Evolutionary conservation across 2,888 invertebrate species (phyloP).

Genomic region (Halictus quadricinctus): DNA sequence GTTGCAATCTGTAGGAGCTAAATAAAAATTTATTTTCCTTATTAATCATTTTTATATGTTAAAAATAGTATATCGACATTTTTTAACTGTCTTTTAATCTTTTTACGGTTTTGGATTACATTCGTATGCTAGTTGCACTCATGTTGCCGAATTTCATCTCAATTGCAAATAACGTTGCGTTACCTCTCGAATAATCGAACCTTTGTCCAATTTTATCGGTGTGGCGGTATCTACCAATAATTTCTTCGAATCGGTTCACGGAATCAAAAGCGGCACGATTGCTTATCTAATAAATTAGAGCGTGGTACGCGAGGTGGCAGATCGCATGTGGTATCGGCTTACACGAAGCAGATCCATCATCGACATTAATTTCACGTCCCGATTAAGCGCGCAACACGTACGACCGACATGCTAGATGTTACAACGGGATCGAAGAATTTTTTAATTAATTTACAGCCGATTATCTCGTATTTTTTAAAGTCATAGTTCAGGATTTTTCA

Average conservation of each 20-base stretch:
- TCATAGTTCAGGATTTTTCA: too few relatives aligned
- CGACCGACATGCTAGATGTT: neutral
- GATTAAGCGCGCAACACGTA: slow-evolving; percentile 9
- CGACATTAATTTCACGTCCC: slow-evolving; percentile 66
- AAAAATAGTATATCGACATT: too few relatives aligned
- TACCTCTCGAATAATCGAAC: neutral
- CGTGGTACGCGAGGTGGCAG: slow-evolving; percentile 52
- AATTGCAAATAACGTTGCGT: neutral
- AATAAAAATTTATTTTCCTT: too few relatives aligned
- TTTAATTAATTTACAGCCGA: neutral
- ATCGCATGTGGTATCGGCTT: slow-evolving; percentile 69
- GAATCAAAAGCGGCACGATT: slow-evolving; percentile 49
- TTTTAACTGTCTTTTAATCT: too few relatives aligned
- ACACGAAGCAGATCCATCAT: slow-evolving; percentile 67
- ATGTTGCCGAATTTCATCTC: neutral
- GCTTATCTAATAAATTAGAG: slow-evolving; percentile 74
- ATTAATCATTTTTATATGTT: too few relatives aligned
- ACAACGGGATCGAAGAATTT: neutral
- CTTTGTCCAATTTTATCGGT: neutral
- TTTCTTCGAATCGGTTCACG: neutral
- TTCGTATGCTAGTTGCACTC: neutral
- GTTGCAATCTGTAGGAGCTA: too few relatives aligned
- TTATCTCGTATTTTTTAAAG: too few relatives aligned
- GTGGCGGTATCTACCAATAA: neutral
- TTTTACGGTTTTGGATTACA: too few relatives aligned